Evolutionary conservation across 2,113 vertebrate genomes (phyloP), one percentile per base, ranked within the genome.

Genomic region (Ahaetulla prasina): DNA sequence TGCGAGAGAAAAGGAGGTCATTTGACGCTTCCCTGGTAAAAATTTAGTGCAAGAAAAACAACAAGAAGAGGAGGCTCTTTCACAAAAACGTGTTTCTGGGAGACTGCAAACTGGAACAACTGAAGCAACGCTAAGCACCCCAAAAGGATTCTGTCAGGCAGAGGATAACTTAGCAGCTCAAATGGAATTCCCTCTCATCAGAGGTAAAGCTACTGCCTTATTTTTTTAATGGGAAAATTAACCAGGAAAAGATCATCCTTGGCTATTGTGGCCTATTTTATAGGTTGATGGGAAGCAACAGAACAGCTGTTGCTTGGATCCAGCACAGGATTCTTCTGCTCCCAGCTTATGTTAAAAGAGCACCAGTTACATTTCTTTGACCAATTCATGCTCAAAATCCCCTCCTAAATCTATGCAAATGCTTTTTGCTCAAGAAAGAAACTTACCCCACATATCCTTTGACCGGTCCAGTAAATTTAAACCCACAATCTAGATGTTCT

Each of bases 1-100:
- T 99, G 80, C 9, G 0, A 8, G 80, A 3, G 89, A 91, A 92
- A 2, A 0, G 0, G 0, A 4, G 0, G n/a, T 3, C 18, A 22
- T 43, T 22, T 43, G 20, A 63, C 5, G 14, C 22, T 23, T 4
- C 53, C 0, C 5, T 87, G 4, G 39, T 8, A 25, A 52, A 3
- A 22, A 2, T 8, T 8, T 12, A 68, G 35, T 6, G 14, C 25
- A 53, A 30, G 45, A 30, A 12, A 20, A n/a, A n/a, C n/a, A n/a
- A n/a, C n/a, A n/a, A 22, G 22, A 68, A 88, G 43, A 16, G 23
- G 5, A 20, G 30, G 4, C 11, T 57, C 47, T 49, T 14, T 22
- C 57, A 68, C 63, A 25, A 25, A 35, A 12, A 5, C 2, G 39
- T 3, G 25, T 20, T 27, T 80, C 57, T 50, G 60, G 20, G 10